Percentiles rank a stretch among this genome's conserved stretches.
Evolutionary conservation across 2,797 vertebrate species (phyloP).

Genomic region (Rhinogobio ventralis): DNA sequence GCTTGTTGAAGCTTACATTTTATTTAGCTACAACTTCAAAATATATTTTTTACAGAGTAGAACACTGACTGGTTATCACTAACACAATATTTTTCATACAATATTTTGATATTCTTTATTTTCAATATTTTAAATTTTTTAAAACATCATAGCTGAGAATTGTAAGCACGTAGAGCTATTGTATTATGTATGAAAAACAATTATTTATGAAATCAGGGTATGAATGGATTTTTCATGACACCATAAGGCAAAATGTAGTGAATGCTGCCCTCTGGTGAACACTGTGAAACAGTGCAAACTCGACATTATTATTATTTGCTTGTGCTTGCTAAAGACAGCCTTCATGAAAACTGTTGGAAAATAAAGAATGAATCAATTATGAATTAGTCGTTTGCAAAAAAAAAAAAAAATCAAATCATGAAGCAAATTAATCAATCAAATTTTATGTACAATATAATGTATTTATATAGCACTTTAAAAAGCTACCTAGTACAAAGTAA

Average conservation of each 20-base stretch:
- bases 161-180: neutral
- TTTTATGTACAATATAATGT: neutral
- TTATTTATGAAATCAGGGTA: neutral
- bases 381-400: neutral
- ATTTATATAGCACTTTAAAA: neutral
- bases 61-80: neutral
- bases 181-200: neutral
- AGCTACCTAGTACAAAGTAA: neutral
- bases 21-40: no score
- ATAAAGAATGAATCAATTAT: neutral
- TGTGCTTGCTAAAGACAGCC: neutral
- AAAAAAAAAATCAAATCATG: neutral
- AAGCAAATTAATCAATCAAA: neutral
- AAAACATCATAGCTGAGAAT: neutral
- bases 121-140: no score
- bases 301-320: neutral
- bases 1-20: no score
- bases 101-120: neutral
- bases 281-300: constrained; percentile 5
- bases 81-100: no score
- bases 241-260: neutral
- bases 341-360: neutral
- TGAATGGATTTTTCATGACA: neutral
- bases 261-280: constrained; percentile 32
- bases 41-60: no score